These are phyloP conservation scores for Dermolepida albohirtum DNA, from an alignment of 2,888 invertebrate genomes.

Conservation along the genomic window DNA sequence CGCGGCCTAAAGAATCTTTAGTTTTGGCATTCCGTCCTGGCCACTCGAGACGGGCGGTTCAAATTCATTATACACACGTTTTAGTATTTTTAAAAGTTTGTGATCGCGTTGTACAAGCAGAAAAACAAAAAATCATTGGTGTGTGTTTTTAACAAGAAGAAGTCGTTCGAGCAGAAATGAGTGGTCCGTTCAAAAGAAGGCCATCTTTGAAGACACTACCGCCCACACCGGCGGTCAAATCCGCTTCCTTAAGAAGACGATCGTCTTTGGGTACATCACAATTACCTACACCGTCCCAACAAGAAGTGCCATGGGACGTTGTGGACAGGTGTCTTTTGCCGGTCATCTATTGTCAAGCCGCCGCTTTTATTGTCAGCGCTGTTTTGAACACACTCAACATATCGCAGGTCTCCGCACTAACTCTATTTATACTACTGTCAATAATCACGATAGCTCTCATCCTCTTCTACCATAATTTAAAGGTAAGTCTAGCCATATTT, in stretches of 20 bases:
- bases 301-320: constrained; percentile 78
- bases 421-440: constrained; percentile 82
- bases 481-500: constrained; percentile 70
- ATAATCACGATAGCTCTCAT: constrained; percentile 80
- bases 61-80: constrained; percentile 15
- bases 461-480: constrained; percentile 86
- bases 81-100: constrained; percentile 10
- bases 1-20: constrained; percentile 45
- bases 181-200: constrained; percentile 63
- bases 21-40: constrained; percentile 49
- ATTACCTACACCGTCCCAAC: constrained; percentile 67
- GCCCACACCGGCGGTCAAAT: constrained; percentile 66
- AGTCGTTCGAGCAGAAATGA: constrained; percentile 52
- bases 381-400: constrained; percentile 78
- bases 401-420: constrained; percentile 81
- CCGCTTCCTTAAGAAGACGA: constrained; percentile 62
- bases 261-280: constrained; percentile 67
- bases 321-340: constrained; percentile 81
- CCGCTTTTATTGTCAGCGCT: constrained; percentile 80
- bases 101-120: constrained; percentile 8
- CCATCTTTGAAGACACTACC: constrained; percentile 61
- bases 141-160: not conserved
- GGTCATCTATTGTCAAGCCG: constrained; percentile 83
- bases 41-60: constrained; percentile 45
- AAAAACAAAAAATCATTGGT: not conserved